phyloP scores from a whole-genome alignment of 1,140 invertebrate genomes.

The Mya arenaria region DNA sequence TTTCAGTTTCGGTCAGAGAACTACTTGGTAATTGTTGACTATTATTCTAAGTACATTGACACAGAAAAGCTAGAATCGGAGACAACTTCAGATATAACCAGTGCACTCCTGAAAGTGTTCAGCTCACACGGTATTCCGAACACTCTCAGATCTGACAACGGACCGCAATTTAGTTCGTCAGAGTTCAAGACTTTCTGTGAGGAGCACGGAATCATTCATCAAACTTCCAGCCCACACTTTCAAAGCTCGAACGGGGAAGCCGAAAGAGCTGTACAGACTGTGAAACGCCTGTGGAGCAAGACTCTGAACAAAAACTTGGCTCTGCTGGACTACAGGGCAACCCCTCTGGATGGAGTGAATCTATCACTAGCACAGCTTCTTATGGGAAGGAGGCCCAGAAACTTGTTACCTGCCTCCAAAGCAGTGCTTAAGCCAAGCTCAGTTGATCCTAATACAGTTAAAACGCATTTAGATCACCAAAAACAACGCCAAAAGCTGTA shows the following conservation, averaged over 20 bases:
- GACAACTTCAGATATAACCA: slow-evolving; percentile 26
- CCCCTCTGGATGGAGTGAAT: slow-evolving; percentile 55
- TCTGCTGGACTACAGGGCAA: slow-evolving; percentile 61
- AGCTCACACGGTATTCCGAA: slow-evolving; percentile 50
- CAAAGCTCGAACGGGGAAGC: slow-evolving; percentile 58
- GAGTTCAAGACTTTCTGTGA: slow-evolving; percentile 71
- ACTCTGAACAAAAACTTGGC: slow-evolving; percentile 53
- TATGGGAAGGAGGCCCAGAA: slow-evolving; percentile 60
- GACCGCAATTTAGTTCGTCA: slow-evolving; percentile 78
- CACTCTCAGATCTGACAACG: slow-evolving; percentile 80
- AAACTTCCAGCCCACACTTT: slow-evolving; percentile 60
- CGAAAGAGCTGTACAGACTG: slow-evolving; percentile 61
- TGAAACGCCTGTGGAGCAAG: slow-evolving; percentile 59
- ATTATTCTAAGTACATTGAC: slow-evolving; percentile 57
- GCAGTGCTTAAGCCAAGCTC: slow-evolving; percentile 50
- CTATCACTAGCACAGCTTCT: slow-evolving; percentile 64
- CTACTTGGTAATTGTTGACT: slow-evolving; percentile 59
- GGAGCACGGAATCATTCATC: slow-evolving; percentile 52
- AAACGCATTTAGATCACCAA: slow-evolving; percentile 35
- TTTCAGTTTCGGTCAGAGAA: slow-evolving; percentile 43
- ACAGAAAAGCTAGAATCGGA: slow-evolving; percentile 16
- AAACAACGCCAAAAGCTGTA: slow-evolving; percentile 54
- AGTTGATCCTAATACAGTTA: slow-evolving; percentile 46
- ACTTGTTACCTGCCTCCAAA: slow-evolving; percentile 48
- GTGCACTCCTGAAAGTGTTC: slow-evolving; percentile 44